These are phyloP conservation scores for Athetis lepigone DNA, from an alignment of 2,888 invertebrate genomes.

Conservation along the genomic window DNA sequence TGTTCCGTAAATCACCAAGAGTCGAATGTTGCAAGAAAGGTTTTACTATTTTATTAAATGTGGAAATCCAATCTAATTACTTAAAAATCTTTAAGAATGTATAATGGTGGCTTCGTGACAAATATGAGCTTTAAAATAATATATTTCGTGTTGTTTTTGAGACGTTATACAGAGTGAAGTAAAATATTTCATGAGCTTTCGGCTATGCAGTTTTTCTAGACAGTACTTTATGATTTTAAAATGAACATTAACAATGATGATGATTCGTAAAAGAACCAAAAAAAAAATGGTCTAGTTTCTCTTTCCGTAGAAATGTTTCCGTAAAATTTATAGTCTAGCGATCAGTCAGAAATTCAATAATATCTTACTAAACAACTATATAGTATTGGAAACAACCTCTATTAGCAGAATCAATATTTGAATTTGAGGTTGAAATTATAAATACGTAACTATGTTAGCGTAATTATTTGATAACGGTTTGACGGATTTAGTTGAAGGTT, in stretches of 20 bases:
- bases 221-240: slow-evolving; percentile 18
- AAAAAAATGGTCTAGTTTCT: neutral
- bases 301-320: slow-evolving; percentile 19
- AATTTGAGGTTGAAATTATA: slow-evolving; percentile 15
- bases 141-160: neutral
- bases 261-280: neutral
- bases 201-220: too few relatives aligned
- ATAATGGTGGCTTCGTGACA: neutral
- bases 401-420: slow-evolving; percentile 21
- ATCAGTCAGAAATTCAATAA: slow-evolving; percentile 1
- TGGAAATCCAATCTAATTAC: too few relatives aligned
- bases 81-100: neutral
- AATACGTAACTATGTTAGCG: slow-evolving; percentile 16
- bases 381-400: slow-evolving; percentile 21
- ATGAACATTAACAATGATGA: slow-evolving; percentile 11
- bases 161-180: neutral
- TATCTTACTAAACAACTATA: neutral
- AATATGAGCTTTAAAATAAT: neutral
- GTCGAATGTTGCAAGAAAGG: too few relatives aligned
- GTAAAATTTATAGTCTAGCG: neutral
- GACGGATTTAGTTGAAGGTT: slow-evolving; percentile 9
- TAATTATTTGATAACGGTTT: slow-evolving; percentile 16
- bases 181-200: neutral
- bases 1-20: neutral
- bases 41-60: too few relatives aligned